These are phyloP conservation scores for Hypotaenidia okinawae DNA, from an alignment of 2,797 vertebrate genomes.

Conservation along the genomic window DNA sequence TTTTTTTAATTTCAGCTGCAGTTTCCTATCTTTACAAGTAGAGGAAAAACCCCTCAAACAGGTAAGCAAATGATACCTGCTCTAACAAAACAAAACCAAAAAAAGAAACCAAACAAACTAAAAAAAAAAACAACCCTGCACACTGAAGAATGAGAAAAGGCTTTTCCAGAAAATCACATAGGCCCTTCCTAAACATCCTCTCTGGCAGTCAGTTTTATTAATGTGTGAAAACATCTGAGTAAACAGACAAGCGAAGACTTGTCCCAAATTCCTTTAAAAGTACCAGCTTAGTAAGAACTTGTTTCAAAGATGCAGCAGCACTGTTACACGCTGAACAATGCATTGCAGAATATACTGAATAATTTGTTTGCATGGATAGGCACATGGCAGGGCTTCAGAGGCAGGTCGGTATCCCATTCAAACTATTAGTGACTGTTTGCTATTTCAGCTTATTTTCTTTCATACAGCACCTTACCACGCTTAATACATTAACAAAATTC, in stretches of 20 bases:
- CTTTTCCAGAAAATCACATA: background rate
- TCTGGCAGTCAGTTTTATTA: background rate
- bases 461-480: background rate
- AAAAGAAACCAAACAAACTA: too few relatives aligned
- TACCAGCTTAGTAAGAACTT: background rate
- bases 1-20: constrained; percentile 47
- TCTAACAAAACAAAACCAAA: background rate
- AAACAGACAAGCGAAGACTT: background rate
- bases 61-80: constrained; percentile 38
- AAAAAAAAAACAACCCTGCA: background rate
- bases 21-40: constrained; percentile 25
- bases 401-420: background rate
- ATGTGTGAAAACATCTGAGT: background rate
- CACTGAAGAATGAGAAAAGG: background rate
- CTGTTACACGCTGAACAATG: background rate
- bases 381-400: background rate
- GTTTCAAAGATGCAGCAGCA: background rate
- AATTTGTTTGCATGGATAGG: background rate
- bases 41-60: constrained; percentile 40
- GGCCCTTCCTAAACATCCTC: background rate
- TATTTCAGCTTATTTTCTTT: background rate
- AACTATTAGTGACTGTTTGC: background rate
- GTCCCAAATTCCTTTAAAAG: background rate
- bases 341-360: background rate
- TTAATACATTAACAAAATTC: background rate